Base-by-base conservation (phyloP, 2,113 vertebrate genomes). In the Poecilia latipinna region DNA sequence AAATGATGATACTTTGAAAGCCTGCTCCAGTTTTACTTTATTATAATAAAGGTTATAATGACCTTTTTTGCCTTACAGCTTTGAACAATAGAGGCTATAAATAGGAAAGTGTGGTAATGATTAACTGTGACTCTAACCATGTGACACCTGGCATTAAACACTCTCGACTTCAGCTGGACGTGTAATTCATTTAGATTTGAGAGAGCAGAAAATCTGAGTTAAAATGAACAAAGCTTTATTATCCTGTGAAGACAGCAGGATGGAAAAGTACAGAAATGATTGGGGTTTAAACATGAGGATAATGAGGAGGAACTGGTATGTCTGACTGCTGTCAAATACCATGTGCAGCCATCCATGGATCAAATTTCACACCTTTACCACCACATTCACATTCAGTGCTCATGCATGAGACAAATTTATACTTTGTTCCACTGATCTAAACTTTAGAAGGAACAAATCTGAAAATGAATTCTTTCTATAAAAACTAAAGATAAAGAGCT, bases 221-320 rank as follows among this genome's bases (percentile, higher is more conserved):
- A 48, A 68, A 29, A 48, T 48, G 1, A 1, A 5, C 28, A 7
- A 24, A 13, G 37, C 48, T 68, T 39, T 68, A 70, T 65, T 28
- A 72, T 75, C 12, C 10, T 11, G 0, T 33, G 31, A 33, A 71
- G 2, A 0, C 13, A 12, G 28, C 31, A 4, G 19, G 62, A 42
- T 80, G 72, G 66, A 82, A 88, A 88, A 86, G 35, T 68, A 78
- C 73, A 11, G 37, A 70, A 13, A 24, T 65, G 68, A 31, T 17
- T 0, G 0, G 57, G 11, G 12, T 31, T 37, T n/a, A 70, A 81
- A 73, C 28, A 12, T 17, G n/a, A 68, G n/a, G 60, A 79, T 75
- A 91, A 86, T 86, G 83, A 89, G 57, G 75, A 6, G 1, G 44
- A 90, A 88, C 89, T n/a, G n/a, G n/a, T n/a, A n/a, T n/a, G n/a